These are phyloP conservation scores for Caranx ignobilis DNA, from an alignment of 2,113 vertebrate species.

Conservation along the genomic window DNA sequence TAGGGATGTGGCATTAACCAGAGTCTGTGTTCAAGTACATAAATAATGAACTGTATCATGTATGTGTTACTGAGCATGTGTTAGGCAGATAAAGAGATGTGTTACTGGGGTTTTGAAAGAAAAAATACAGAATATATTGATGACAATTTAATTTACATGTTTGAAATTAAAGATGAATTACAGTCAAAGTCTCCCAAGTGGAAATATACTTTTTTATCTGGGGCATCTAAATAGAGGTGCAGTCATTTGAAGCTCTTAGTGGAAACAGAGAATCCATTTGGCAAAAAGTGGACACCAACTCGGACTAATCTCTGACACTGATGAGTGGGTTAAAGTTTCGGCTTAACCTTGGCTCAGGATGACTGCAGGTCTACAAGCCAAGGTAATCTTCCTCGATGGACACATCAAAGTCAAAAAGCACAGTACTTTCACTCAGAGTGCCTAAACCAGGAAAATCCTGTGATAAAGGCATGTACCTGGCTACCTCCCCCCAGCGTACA, in stretches of 20 bases:
- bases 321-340: constrained; percentile 66
- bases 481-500: not conserved
- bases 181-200: not conserved
- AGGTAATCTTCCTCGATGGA: constrained; percentile 33
- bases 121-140: not conserved
- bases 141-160: not conserved
- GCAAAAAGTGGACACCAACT: constrained; percentile 27
- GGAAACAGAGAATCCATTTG: constrained; percentile 57
- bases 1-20: constrained; percentile 43
- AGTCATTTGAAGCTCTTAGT: constrained; percentile 40
- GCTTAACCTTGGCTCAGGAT: constrained; percentile 56
- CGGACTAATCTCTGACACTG: constrained; percentile 56
- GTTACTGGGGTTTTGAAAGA: not conserved
- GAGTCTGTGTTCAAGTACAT: constrained; percentile 42
- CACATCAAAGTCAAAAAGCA: constrained; percentile 18
- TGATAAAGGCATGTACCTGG: not conserved
- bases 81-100: not conserved
- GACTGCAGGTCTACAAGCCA: constrained; percentile 18
- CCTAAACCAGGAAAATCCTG: not conserved
- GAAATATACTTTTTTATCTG: constrained; percentile 10
- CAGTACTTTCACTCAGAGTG: constrained; percentile 5
- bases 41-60: constrained; percentile 39
- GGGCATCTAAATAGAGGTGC: constrained; percentile 33
- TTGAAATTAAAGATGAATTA: not conserved
- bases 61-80: not conserved